Evolutionary conservation across 2,797 vertebrate genomes (phyloP), one percentile per base, ranked within the genome.

Genomic region (Anguilla marmorata): DNA sequence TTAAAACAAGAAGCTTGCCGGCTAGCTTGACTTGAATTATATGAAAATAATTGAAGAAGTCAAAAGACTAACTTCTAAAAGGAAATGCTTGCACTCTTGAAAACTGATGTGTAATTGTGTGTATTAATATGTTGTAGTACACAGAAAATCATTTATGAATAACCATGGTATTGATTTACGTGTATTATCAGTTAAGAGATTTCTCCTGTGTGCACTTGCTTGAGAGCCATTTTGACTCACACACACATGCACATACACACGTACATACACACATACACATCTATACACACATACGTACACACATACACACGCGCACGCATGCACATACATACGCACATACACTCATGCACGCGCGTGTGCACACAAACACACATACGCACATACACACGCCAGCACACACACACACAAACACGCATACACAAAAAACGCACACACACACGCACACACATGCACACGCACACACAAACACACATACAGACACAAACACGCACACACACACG

Each of bases 331-430:
- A 45, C 41, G 41, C 41, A 45, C 41, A 45, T 45, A 45, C 41
- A 45, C 37, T 37, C 41, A 45, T 45, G 41, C 41, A 50, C 50
- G 12, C 86, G 85, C 9, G 30, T 9, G 85, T 3, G 1, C 24
- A 58, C 3, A 84, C 27, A 86, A 88, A 96, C 98, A 98, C 93
- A 99, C 98, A 99, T 98, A 50, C 50, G n/a, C 86, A 86, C 9
- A 41, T 9, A 88, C 11, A 3, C 30, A 69, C 3, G 76, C 21
- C 84, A 88, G 96, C 98, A 98, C 93, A 99, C 98, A 99, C 50
- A 50, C 86, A 86, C 9, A 41, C 14, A 88, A 6, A 3, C 98
- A 3, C 30, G 76, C 27, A 86, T 88, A 96, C 98, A 98, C 93
- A 41, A 41, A 41, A 41, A 41, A 41, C 37, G 37, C 41, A 41